Evolutionary conservation across 2,888 invertebrate genomes (phyloP).

Genomic region (Sialis fuliginosa): DNA sequence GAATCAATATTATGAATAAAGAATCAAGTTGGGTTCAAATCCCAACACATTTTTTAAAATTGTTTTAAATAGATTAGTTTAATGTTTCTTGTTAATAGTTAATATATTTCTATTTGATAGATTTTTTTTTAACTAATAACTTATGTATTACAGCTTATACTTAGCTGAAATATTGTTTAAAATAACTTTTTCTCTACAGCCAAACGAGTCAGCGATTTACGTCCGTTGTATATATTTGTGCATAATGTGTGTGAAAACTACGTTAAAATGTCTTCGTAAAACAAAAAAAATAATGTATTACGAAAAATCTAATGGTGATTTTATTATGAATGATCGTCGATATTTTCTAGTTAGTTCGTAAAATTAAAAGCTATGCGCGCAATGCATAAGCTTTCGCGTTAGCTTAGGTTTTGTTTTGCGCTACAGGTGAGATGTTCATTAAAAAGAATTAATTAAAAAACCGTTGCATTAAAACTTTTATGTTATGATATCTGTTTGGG

Average conservation of each 20-base stretch:
- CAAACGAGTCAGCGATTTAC: conserved; percentile 11
- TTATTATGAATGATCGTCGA: not conserved
- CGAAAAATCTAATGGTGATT: not conserved
- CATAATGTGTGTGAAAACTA: not conserved
- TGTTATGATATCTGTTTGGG: too few relatives aligned
- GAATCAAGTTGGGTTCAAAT: not conserved
- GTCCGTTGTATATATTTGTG: conserved; percentile 1
- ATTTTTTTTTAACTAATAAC: too few relatives aligned
- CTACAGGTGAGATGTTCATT: conserved; percentile 25
- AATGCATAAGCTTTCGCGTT: conserved; percentile 28
- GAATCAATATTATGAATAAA: too few relatives aligned
- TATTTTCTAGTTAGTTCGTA: not conserved
- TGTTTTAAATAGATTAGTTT: not conserved
- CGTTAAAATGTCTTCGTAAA: conserved; percentile 1
- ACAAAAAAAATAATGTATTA: not conserved
- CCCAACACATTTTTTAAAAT: not conserved
- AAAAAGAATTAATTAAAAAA: conserved; percentile 20
- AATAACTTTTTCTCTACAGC: conserved; percentile 26
- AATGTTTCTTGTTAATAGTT: too few relatives aligned
- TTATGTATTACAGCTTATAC: too few relatives aligned
- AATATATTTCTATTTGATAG: too few relatives aligned
- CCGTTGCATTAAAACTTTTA: conserved; percentile 17
- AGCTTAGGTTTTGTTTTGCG: conserved; percentile 20
- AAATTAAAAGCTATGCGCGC: conserved; percentile 25
- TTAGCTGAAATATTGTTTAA: conserved; percentile 11